These are phyloP conservation scores for Stegostoma tigrinum DNA, from an alignment of 2,113 vertebrate genomes.

Conservation along the genomic window DNA sequence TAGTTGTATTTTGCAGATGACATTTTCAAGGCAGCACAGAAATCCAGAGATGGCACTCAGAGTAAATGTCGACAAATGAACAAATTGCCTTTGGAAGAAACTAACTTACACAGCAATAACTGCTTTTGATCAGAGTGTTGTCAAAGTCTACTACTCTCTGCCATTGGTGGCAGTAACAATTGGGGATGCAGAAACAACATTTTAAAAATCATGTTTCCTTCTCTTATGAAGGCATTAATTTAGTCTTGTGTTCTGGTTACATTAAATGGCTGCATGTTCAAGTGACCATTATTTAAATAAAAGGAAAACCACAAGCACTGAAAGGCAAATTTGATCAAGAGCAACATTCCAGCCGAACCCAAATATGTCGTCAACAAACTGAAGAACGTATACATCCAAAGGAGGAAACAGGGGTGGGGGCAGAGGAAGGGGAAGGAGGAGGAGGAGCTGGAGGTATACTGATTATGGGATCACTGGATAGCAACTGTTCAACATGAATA, in stretches of 20 bases:
- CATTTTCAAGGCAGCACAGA: neutral
- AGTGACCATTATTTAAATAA: too few species aligned
- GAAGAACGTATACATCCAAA: neutral
- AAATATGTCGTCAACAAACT: neutral
- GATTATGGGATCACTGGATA: neutral
- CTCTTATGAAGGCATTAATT: neutral
- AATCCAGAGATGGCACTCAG: neutral
- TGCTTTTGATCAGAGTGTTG: neutral
- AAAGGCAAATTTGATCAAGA: neutral
- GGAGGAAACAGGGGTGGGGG: too few species aligned
- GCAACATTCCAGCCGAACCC: neutral
- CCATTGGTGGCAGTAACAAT: neutral
- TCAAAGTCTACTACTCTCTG: neutral
- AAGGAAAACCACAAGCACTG: neutral
- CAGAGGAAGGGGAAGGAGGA: too few species aligned
- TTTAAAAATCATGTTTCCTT: neutral
- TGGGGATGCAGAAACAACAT: neutral
- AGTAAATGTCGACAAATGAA: neutral
- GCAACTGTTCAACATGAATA: neutral
- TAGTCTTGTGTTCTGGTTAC: neutral
- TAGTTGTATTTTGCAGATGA: neutral
- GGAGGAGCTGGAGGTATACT: too few species aligned
- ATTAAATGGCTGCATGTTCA: neutral
- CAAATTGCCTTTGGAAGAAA: neutral
- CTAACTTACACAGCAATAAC: neutral